A percentile compares a stretch with the other conserved stretches of the same genome.
Conservation (phyloP, 2,888 invertebrate species). For the Drosophila borealis region DNA sequence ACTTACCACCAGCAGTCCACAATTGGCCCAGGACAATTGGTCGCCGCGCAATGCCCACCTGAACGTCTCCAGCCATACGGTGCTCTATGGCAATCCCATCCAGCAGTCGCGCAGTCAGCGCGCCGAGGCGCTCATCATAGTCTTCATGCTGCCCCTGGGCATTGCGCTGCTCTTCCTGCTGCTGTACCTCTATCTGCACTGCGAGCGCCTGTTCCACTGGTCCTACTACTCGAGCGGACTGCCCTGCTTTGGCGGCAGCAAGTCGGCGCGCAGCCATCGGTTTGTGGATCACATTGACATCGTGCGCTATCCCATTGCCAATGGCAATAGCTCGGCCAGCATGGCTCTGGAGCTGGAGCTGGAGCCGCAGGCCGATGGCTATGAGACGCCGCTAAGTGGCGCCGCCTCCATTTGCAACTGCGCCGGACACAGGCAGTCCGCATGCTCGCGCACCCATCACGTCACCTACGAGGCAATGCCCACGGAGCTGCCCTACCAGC, state of each 20-base stretch:
- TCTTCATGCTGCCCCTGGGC: constrained; percentile 83
- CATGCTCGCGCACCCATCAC: constrained; percentile 68
- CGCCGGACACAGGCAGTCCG: constrained; percentile 53
- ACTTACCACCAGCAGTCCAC: constrained; percentile 10
- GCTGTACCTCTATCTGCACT: constrained; percentile 83
- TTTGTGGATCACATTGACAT: constrained; percentile 81
- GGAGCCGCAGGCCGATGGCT: constrained; percentile 65
- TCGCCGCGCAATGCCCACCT: constrained; percentile 23
- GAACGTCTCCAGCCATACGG: constrained; percentile 71
- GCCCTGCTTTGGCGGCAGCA: constrained; percentile 54
- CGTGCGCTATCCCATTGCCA: constrained; percentile 66
- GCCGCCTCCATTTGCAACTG: constrained; percentile 79
- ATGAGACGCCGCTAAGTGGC: constrained; percentile 80
- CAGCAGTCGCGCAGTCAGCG: constrained; percentile 81
- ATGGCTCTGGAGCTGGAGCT: constrained; percentile 35
- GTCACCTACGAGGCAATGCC: constrained; percentile 81
- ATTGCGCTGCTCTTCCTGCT: constrained; percentile 82
- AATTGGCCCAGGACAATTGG: background rate
- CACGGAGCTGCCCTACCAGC: constrained; percentile 70
- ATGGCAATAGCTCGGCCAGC: constrained; percentile 48
- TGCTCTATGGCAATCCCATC: constrained; percentile 78
- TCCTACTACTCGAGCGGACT: constrained; percentile 77
- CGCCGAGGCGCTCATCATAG: constrained; percentile 81
- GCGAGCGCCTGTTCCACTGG: constrained; percentile 82
- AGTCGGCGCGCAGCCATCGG: constrained; percentile 37